Evolutionary conservation across 2,113 vertebrate species (phyloP), one percentile per base, ranked within the genome.

Genomic region (Climacteris rufus): DNA sequence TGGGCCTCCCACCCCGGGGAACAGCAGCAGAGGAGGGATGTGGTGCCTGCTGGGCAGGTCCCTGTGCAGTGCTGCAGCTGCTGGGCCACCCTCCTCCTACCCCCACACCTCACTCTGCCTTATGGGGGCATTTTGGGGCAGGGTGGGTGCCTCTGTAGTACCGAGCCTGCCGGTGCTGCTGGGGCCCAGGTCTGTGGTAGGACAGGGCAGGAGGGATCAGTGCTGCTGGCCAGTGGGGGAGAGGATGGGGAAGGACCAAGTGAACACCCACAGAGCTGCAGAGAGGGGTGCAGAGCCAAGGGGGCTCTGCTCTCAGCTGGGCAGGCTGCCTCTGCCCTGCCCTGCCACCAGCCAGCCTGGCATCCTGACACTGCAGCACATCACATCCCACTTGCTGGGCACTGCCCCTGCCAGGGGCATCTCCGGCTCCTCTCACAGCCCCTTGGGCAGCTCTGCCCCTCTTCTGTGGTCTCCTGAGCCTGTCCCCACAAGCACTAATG

Each of bases 1-100:
- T 13, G 30, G 15, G 37, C 25, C 45, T 86, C 59, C 33, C 56
- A 52, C 17, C 3, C 0, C 0, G 0, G 6, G 31, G 33, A 10
- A 40, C n/a, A 77, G 49, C 59, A 40, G 50, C 56, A 70, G 27
- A 40, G 28, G 27, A 8, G 0, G 2, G 59, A 8, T 0, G 0
- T 9, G 44, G 24, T 68, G 25, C 22, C 61, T 10, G 13, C 22
- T 15, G 40, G 44, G 28, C 27, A 39, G 12, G 40, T 49, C 45
- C 52, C 63, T 18, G 47, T 0, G 0, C 63, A 59, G 31, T 5
- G 47, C 71, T 52, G 4, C 52, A 80, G 72, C 40, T 66, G 42
- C 60, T 69, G 30, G 6, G 28, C 40, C 53, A 31, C 21, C 11
- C 12, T 27, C 54, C 20, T 75, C 30, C 50, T 30, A 9, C 18